These are phyloP conservation scores for Lonchura striata DNA, from an alignment of 2,113 vertebrate species.

Conservation along the genomic window DNA sequence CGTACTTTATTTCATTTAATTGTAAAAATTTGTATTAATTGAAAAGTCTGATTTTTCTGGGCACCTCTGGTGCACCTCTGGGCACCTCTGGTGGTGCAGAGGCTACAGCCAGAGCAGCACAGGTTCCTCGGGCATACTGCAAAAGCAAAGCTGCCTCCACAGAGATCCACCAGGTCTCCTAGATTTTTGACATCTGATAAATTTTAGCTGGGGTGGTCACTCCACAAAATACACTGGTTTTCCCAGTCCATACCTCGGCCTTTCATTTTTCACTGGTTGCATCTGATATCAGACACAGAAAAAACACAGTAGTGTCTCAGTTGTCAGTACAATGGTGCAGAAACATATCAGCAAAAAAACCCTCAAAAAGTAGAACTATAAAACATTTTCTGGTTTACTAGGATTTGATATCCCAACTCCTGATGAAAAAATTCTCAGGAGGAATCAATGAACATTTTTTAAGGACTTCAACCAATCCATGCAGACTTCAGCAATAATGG, in stretches of 20 bases:
- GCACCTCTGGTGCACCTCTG: no score
- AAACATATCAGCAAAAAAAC: neutral
- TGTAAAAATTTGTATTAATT: neutral
- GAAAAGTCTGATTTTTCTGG: neutral
- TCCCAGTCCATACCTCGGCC: neutral
- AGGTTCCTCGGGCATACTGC: neutral
- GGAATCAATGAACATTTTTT: neutral
- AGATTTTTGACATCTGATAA: neutral
- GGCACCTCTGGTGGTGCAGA: accelerated
- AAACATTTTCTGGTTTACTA: neutral
- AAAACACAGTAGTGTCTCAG: neutral
- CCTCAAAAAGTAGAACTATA: neutral
- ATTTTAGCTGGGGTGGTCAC: neutral
- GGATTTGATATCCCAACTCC: neutral
- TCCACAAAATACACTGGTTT: neutral
- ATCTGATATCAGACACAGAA: neutral
- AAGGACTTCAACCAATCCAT: neutral
- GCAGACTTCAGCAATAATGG: neutral
- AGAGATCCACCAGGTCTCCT: neutral
- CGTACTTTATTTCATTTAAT: neutral
- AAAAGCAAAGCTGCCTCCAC: neutral
- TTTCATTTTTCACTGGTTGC: neutral
- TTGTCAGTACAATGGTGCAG: neutral
- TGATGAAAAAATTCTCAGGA: neutral
- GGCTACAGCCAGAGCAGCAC: neutral